These are phyloP conservation scores for Odontothrips loti DNA, from an alignment of 2,888 invertebrate genomes.

Conservation along the genomic window DNA sequence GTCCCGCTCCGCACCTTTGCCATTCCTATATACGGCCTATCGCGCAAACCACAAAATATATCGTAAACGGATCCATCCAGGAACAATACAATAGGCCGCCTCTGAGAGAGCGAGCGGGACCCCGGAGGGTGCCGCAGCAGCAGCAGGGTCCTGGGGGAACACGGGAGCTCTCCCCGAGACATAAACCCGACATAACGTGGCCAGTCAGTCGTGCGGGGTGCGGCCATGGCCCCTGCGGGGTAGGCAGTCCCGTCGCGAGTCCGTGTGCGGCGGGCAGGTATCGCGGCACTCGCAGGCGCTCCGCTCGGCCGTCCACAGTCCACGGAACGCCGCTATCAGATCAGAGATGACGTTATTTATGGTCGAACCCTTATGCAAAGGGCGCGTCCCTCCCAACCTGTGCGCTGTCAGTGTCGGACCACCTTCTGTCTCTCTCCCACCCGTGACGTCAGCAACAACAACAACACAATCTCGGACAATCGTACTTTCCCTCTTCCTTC, in stretches of 20 bases:
- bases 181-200: slow-evolving; percentile 2
- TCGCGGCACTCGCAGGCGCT: not conserved
- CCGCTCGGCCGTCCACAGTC: not conserved
- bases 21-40: too few species aligned
- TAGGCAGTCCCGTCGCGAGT: not conserved
- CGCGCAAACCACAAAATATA: not conserved
- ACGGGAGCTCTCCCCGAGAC: not conserved
- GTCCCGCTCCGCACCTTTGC: too few species aligned
- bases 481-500: not conserved
- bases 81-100: slow-evolving; percentile 4
- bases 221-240: not conserved
- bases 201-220: not conserved
- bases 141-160: not conserved
- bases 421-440: not conserved
- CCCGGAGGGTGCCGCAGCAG: not conserved
- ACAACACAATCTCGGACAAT: too few species aligned
- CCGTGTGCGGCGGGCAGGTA: slow-evolving; percentile 5
- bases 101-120: not conserved
- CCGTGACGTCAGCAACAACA: not conserved
- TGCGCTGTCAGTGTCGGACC: not conserved
- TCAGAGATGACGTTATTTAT: too few species aligned
- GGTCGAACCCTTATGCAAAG: too few species aligned
- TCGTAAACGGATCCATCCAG: slow-evolving; percentile 14
- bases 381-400: too few species aligned
- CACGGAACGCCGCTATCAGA: too few species aligned